These are phyloP conservation scores for Barnardius zonarius DNA, from an alignment of 2,113 vertebrate genomes.

Conservation along the genomic window DNA sequence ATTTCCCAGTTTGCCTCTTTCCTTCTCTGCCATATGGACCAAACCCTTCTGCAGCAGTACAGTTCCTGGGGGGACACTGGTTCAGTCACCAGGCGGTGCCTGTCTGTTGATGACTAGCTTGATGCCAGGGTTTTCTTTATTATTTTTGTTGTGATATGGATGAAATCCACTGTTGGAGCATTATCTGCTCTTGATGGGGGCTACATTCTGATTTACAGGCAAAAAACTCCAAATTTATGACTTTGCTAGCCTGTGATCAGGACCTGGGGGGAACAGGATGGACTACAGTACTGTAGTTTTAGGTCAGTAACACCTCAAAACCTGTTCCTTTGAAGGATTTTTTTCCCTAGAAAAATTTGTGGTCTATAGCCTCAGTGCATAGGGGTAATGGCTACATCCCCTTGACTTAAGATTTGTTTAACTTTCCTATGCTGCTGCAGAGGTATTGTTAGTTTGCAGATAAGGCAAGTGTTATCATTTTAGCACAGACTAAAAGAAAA, in stretches of 20 bases:
- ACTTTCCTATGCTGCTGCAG: slow-evolving; percentile 3
- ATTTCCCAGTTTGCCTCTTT: not conserved
- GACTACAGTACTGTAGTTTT: not conserved
- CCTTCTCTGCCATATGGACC: not conserved
- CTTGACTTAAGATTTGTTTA: slow-evolving; percentile 12
- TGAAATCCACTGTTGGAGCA: not conserved
- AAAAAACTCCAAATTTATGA: not conserved
- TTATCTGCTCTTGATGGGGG: not conserved
- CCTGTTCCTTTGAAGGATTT: not conserved
- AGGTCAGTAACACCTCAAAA: not conserved
- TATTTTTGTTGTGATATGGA: not conserved
- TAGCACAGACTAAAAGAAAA: not conserved
- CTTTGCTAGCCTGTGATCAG: not conserved
- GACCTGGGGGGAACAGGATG: not conserved
- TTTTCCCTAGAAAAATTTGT: not conserved
- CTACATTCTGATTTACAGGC: not conserved
- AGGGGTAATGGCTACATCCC: not conserved
- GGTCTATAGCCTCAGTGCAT: not conserved
- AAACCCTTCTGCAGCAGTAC: not conserved
- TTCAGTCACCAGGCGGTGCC: not conserved
- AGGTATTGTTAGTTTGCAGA: slow-evolving; percentile 27
- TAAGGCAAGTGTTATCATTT: slow-evolving; percentile 13
- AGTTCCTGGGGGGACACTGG: not conserved
- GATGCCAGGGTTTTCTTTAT: not conserved
- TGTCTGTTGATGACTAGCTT: not conserved